These are phyloP conservation scores for Salvelinus fontinalis DNA, from an alignment of 2,113 vertebrate genomes.

Conservation along the genomic window DNA sequence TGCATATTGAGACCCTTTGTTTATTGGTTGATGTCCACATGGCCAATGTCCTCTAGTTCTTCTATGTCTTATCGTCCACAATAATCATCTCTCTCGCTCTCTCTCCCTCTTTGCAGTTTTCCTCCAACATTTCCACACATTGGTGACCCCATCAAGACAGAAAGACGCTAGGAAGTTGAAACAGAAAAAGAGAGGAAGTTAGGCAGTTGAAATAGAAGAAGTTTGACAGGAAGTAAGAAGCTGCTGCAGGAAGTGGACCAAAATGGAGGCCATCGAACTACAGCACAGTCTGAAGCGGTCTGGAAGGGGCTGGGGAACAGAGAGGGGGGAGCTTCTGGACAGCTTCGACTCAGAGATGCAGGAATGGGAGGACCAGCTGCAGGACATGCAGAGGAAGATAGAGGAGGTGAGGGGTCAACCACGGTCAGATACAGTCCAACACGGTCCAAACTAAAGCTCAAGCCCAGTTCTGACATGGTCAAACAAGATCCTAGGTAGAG, in stretches of 20 bases:
- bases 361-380: slow-evolving; percentile 97
- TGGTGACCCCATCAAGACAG: not conserved
- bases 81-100: not conserved
- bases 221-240: not conserved
- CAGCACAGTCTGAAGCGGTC: slow-evolving; percentile 79
- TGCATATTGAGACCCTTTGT: no score
- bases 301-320: slow-evolving; percentile 82
- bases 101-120: slow-evolving; percentile 33
- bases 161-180: slow-evolving; percentile 22
- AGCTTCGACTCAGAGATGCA: slow-evolving; percentile 93
- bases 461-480: not conserved
- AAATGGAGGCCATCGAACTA: slow-evolving; percentile 83
- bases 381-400: slow-evolving; percentile 94
- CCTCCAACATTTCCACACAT: not conserved
- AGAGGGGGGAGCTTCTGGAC: slow-evolving; percentile 86
- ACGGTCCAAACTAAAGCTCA: not conserved
- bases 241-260: slow-evolving; percentile 50
- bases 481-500: not conserved
- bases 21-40: no score
- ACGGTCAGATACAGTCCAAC: not conserved
- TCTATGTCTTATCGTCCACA: not conserved
- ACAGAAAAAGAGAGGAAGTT: slow-evolving; percentile 36
- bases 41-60: no score
- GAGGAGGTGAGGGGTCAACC: slow-evolving; percentile 82
- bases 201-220: slow-evolving; percentile 23